Conservation (phyloP, 2,113 vertebrate genomes). For the Heterocephalus glaber region DNA sequence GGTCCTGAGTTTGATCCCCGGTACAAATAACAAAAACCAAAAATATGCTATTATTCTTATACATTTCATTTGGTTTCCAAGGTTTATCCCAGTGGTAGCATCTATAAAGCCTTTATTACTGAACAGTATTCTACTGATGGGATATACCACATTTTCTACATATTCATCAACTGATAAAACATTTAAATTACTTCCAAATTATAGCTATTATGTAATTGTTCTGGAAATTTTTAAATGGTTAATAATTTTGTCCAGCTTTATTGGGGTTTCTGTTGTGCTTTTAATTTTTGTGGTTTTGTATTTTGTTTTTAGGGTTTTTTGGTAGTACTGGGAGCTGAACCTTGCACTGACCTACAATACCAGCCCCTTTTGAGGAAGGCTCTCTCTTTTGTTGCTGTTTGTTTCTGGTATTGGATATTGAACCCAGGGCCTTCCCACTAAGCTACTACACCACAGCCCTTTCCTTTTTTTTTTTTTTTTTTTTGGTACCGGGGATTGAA, state of each 20-base stretch:
- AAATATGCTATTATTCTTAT: no score
- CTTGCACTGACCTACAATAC: not conserved
- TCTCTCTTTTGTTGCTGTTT: not conserved
- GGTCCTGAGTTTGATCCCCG: no score
- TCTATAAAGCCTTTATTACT: not conserved
- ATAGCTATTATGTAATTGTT: not conserved
- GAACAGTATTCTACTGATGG: not conserved
- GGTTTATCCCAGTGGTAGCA: not conserved
- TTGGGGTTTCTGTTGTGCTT: not conserved
- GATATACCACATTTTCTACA: not conserved
- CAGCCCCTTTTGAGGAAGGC: not conserved
- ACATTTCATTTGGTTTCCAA: not conserved
- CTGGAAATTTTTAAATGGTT: not conserved
- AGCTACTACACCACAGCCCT: not conserved
- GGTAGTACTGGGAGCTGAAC: not conserved
- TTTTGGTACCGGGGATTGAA: no score
- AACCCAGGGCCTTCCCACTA: not conserved
- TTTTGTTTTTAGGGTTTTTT: no score
- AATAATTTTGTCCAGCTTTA: not conserved
- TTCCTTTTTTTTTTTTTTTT: not conserved
- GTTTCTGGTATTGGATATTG: not conserved
- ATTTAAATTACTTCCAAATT: conserved; percentile 1
- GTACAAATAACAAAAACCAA: no score
- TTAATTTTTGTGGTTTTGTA: not conserved
- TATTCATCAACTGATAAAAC: not conserved